Evolutionary conservation across 2,113 vertebrate species (phyloP).

Genomic region (Gila orcuttii): DNA sequence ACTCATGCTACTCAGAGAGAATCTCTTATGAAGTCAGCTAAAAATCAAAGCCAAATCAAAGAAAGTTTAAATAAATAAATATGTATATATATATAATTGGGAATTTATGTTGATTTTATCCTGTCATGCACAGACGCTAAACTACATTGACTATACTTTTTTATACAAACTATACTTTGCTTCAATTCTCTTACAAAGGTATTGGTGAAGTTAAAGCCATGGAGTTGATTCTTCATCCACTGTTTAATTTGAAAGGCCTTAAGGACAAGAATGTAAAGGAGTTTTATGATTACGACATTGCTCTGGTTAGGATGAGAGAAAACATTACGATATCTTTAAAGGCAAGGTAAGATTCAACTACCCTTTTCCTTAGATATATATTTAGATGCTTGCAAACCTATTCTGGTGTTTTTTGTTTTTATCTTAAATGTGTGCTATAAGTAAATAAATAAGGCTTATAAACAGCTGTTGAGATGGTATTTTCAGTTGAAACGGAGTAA

Average conservation of each 20-base stretch:
- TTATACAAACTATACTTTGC: background rate
- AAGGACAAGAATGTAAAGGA: slow-evolving; percentile 69
- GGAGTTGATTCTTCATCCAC: slow-evolving; percentile 70
- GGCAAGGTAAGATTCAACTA: slow-evolving; percentile 71
- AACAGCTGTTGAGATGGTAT: background rate
- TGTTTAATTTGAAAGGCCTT: slow-evolving; percentile 70
- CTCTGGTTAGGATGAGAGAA: slow-evolving; percentile 70
- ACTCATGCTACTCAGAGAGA: background rate
- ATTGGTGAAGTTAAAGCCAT: background rate
- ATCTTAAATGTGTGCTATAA: background rate
- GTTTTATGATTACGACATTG: slow-evolving; percentile 88
- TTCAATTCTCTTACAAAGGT: slow-evolving; percentile 44
- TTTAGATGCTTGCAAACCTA: too few species aligned
- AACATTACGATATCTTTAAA: slow-evolving; percentile 64
- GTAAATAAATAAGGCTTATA: background rate
- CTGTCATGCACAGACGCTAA: background rate
- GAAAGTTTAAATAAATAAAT: background rate
- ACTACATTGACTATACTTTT: too few species aligned
- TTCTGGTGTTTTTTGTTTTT: too few species aligned
- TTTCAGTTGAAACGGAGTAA: background rate
- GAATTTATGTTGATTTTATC: background rate
- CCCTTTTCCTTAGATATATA: too few species aligned
- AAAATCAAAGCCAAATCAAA: background rate
- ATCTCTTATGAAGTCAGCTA: background rate
- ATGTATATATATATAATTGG: background rate